A percentile compares a stretch with the other conserved stretches of the same genome.
phyloP scores from a whole-genome alignment of 2,888 invertebrate species.

The Orchesella flavescens region DNA sequence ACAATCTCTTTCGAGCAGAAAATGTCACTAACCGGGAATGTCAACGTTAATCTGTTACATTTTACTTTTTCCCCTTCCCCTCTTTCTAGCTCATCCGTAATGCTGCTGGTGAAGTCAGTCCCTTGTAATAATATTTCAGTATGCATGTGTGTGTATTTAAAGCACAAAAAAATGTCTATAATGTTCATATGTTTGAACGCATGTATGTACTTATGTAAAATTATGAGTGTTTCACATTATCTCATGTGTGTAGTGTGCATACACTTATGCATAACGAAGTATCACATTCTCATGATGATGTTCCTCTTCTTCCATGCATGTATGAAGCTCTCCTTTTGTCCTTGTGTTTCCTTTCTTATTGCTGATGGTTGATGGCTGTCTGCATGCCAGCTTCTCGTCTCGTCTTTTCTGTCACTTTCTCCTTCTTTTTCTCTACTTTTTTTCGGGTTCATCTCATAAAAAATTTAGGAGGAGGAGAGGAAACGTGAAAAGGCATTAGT shows the following conservation, averaged over 20 bases:
- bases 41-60: slow-evolving; percentile 69
- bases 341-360: slow-evolving; percentile 18
- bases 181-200: no score
- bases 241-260: neutral
- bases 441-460: slow-evolving; percentile 55
- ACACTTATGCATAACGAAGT: neutral
- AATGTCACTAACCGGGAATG: slow-evolving; percentile 70
- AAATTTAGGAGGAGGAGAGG: slow-evolving; percentile 59
- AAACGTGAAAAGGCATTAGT: slow-evolving; percentile 67
- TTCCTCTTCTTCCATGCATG: neutral
- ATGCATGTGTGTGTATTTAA: no score
- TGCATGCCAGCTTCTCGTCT: slow-evolving; percentile 25
- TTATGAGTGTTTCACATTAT: no score
- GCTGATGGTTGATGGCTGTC: slow-evolving; percentile 6
- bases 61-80: slow-evolving; percentile 35
- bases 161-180: no score
- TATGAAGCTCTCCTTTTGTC: neutral
- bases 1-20: slow-evolving; percentile 67
- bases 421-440: slow-evolving; percentile 22
- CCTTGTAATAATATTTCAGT: no score
- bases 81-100: neutral
- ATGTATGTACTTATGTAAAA: slow-evolving; percentile 3
- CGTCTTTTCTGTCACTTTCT: slow-evolving; percentile 21
- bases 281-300: no score
- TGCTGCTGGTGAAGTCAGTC: no score